A percentile compares a stretch with the other conserved stretches of the same genome.
Conservation (phyloP, 30 jellyfish, hydroid and myxozoan genomes). For the Cassiopea andromeda region DNA sequence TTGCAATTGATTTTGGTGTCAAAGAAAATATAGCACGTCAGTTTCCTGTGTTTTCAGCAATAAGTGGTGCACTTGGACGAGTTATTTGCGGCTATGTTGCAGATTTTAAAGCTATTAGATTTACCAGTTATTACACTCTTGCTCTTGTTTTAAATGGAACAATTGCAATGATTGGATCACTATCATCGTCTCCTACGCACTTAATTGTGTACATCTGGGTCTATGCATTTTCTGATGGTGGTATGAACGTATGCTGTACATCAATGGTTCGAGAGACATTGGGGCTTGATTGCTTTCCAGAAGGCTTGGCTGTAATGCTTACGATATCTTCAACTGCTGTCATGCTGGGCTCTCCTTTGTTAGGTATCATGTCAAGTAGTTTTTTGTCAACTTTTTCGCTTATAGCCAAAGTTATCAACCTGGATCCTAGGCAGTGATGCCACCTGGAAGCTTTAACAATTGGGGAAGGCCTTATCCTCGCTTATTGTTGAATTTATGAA, state of each 20-base stretch:
- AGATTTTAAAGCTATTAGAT: not conserved
- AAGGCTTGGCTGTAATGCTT: conserved; percentile 9
- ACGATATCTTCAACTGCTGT: not conserved
- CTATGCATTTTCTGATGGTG: conserved; percentile 14
- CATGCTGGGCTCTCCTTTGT: conserved; percentile 39
- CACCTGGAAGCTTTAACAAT: too few species aligned
- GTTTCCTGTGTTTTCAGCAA: conserved; percentile 24
- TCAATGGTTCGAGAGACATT: conserved; percentile 12
- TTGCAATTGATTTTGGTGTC: conserved; percentile 24
- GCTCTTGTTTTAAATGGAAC: conserved; percentile 2
- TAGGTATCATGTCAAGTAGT: conserved; percentile 13
- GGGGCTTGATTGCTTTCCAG: not conserved
- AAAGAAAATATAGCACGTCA: not conserved
- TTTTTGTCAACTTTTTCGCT: too few species aligned
- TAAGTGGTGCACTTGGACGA: conserved; percentile 26
- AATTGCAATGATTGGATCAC: conserved; percentile 15
- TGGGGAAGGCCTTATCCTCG: too few species aligned
- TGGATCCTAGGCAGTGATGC: not conserved
- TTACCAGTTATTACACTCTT: not conserved
- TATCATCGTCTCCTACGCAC: conserved; percentile 17
- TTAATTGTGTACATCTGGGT: conserved; percentile 18
- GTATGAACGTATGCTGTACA: not conserved
- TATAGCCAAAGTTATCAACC: too few species aligned
- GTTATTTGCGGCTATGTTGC: conserved; percentile 5
- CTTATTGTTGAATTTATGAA: too few species aligned